Percentiles rank a stretch among this genome's conserved stretches.
Conservation (phyloP, 1,140 invertebrate genomes). For the Batillaria attramentaria region DNA sequence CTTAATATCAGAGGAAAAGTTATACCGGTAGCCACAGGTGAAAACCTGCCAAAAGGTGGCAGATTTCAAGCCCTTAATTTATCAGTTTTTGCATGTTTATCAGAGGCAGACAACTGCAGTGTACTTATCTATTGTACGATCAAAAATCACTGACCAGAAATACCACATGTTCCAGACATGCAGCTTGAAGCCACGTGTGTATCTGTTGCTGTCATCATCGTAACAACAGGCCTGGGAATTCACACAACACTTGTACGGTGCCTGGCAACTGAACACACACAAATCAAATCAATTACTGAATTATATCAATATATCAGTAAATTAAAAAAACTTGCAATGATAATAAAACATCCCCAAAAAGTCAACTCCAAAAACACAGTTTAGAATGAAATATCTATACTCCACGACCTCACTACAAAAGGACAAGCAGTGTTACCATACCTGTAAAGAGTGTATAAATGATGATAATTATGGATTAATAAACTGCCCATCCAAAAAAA, state of each 20-base stretch:
- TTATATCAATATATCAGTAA: neutral
- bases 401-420: neutral
- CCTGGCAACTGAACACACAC: conserved; percentile 39
- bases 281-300: neutral
- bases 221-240: conserved; percentile 37
- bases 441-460: no score
- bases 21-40: neutral
- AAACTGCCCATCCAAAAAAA: no score
- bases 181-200: conserved; percentile 45
- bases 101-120: no score
- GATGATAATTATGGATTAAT: no score
- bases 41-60: no score
- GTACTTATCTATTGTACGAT: no score
- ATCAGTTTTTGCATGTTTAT: no score
- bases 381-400: neutral
- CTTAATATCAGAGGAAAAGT: neutral
- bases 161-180: conserved; percentile 69
- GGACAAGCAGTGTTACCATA: neutral
- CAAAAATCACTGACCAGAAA: conserved; percentile 58
- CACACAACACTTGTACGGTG: conserved; percentile 45
- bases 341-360: neutral
- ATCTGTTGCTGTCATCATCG: conserved; percentile 36
- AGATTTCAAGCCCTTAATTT: no score
- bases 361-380: neutral
- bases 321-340: neutral